A percentile compares a stretch with the other conserved stretches of the same genome.
These are phyloP conservation scores for Stomorhina lunata DNA, from an alignment of 2,888 invertebrate genomes.

Conservation along the genomic window DNA sequence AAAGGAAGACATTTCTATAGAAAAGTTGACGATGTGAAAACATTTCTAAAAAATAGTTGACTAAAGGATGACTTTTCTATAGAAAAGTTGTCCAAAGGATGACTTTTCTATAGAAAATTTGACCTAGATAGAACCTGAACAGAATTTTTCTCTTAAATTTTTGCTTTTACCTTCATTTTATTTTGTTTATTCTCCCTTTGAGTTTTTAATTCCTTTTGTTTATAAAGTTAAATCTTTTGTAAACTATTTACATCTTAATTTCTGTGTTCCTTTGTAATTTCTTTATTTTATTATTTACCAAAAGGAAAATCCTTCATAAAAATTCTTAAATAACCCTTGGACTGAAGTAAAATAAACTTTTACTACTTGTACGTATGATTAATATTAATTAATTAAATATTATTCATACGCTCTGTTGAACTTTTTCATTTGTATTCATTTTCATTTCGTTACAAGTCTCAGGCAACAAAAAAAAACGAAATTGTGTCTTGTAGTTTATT, in stretches of 20 bases:
- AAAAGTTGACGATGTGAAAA: no score
- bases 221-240: background rate
- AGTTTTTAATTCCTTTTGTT: background rate
- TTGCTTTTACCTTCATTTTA: no score
- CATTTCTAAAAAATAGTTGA: no score
- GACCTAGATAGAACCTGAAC: no score
- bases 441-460: background rate
- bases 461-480: slow-evolving; percentile 9
- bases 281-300: background rate
- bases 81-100: no score
- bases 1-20: no score
- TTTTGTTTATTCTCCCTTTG: no score
- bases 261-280: background rate
- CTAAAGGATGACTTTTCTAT: no score
- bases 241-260: no score
- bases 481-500: background rate
- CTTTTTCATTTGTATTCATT: background rate
- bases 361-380: slow-evolving; percentile 40
- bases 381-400: slow-evolving; percentile 55
- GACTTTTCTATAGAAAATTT: no score
- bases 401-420: slow-evolving; percentile 27
- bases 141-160: no score
- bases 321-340: slow-evolving; percentile 6
- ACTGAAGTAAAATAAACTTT: background rate
- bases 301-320: background rate